These are phyloP conservation scores for Agonopterix subpropinquella DNA, from an alignment of 2,888 invertebrate species.

Conservation along the genomic window DNA sequence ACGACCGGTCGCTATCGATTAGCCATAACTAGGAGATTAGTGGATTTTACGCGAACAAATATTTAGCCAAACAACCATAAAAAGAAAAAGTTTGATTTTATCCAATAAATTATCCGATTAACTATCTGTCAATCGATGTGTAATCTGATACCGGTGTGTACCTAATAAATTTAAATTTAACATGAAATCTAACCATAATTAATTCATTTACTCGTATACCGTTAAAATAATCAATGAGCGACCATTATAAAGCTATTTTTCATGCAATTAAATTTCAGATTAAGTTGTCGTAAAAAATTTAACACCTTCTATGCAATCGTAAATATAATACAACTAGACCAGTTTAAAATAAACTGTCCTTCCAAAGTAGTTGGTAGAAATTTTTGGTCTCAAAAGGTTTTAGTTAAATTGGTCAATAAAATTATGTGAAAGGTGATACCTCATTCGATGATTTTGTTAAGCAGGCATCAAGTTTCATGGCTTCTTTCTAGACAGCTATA, in stretches of 20 bases:
- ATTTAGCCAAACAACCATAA: no score
- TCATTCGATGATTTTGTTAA: conserved; percentile 15
- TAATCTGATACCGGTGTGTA: background rate
- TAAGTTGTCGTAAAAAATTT: conserved; percentile 29
- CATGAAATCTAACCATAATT: conserved; percentile 7
- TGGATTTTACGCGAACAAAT: no score
- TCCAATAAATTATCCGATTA: no score
- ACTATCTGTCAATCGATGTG: background rate
- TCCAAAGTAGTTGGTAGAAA: background rate
- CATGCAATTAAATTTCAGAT: conserved; percentile 28
- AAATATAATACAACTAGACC: conserved; percentile 15
- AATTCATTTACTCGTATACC: conserved; percentile 12
- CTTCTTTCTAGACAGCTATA: conserved; percentile 16
- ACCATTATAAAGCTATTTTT: conserved; percentile 31
- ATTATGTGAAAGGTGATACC: conserved; percentile 17
- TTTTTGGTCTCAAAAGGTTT: background rate
- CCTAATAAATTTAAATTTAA: background rate
- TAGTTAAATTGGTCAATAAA: conserved; percentile 3
- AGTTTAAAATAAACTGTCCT: conserved; percentile 5
- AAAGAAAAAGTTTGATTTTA: no score
- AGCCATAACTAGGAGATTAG: no score
- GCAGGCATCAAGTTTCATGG: conserved; percentile 23
- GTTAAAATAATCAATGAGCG: conserved; percentile 22
- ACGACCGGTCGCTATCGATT: no score
- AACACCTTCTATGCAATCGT: conserved; percentile 23